phyloP scores from a whole-genome alignment of 2,797 vertebrate species.

The Hydrolagus colliei region DNA sequence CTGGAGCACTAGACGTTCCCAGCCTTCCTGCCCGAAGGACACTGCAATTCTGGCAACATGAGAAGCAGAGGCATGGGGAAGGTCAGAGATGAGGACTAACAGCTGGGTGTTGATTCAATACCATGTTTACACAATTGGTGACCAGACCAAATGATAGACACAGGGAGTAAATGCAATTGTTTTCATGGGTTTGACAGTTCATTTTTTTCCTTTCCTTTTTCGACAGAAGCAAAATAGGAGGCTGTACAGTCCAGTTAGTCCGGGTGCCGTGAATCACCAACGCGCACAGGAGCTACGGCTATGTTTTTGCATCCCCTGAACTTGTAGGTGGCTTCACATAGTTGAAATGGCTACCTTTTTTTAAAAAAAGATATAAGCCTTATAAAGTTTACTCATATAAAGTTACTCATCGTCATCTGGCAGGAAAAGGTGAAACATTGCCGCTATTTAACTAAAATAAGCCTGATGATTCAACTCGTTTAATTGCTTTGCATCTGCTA shows the following conservation, averaged over 20 bases:
- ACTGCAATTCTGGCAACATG: not conserved
- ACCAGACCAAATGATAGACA: not conserved
- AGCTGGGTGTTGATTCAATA: not conserved
- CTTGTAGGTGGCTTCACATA: too few species aligned
- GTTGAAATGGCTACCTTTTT: too few species aligned
- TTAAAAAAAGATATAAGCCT: too few species aligned
- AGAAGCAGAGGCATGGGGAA: not conserved
- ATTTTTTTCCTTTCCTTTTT: not conserved
- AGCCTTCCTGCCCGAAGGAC: not conserved
- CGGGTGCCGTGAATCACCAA: not conserved
- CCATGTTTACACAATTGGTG: not conserved
- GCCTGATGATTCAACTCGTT: constrained; percentile 16
- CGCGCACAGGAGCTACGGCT: too few species aligned
- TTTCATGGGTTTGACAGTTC: not conserved
- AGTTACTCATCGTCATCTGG: too few species aligned
- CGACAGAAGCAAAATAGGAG: not conserved
- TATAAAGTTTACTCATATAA: too few species aligned
- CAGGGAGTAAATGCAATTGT: not conserved
- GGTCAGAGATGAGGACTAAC: not conserved
- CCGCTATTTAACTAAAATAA: constrained; percentile 12
- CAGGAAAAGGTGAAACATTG: constrained; percentile 3
- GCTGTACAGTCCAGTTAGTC: not conserved
- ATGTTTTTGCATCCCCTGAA: too few species aligned
- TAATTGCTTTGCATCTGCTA: constrained; percentile 68
- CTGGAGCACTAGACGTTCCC: not conserved